Conservation (phyloP, 2,797 vertebrate species). For the Paramormyrops hopkinsi region DNA sequence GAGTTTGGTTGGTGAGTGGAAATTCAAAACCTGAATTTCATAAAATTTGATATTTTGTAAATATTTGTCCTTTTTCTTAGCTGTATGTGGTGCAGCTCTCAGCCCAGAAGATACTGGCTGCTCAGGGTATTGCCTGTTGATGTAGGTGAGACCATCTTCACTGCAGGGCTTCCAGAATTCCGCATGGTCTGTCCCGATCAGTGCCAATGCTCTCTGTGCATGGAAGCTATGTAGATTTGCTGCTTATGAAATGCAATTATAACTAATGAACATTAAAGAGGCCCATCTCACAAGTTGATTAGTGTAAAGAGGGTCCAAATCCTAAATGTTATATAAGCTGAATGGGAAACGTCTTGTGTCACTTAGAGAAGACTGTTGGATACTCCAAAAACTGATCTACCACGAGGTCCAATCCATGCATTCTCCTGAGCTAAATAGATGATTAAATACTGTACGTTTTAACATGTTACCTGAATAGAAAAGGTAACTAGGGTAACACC, state of each 20-base stretch:
- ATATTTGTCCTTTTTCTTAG: neutral
- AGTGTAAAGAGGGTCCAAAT: constrained; percentile 64
- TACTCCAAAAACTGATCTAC: constrained; percentile 50
- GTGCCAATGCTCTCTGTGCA: neutral
- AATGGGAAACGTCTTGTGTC: constrained; percentile 54
- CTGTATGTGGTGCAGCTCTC: neutral
- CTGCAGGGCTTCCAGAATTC: neutral
- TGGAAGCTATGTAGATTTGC: neutral
- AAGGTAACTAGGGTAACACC: neutral
- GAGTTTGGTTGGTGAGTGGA: neutral
- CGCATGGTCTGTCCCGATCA: neutral
- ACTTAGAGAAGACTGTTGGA: constrained; percentile 60
- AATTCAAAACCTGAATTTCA: neutral
- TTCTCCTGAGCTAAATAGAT: constrained; percentile 23
- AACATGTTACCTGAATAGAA: neutral
- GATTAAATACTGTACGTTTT: constrained; percentile 28
- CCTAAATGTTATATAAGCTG: constrained; percentile 68
- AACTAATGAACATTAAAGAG: constrained; percentile 73
- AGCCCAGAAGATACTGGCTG: neutral
- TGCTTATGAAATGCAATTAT: constrained; percentile 35
- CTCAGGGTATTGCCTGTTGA: neutral
- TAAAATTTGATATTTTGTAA: neutral
- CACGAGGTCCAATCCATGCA: constrained; percentile 39
- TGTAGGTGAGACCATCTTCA: neutral
- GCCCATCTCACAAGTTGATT: constrained; percentile 72